Evolutionary conservation across 2,888 invertebrate genomes (phyloP).

Genomic region (Galerucella pusilla): DNA sequence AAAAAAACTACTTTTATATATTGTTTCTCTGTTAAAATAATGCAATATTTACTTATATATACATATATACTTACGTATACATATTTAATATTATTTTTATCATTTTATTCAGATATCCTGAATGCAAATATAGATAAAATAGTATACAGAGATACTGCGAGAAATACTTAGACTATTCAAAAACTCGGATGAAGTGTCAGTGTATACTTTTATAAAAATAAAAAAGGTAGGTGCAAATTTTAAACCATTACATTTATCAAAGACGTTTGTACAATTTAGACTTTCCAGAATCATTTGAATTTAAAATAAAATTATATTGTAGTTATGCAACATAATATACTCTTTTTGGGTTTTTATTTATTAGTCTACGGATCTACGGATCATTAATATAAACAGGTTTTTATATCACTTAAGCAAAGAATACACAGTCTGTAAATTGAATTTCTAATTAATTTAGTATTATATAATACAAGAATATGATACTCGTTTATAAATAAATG

Average conservation of each 20-base stretch:
- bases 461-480: neutral
- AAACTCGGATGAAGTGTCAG: neutral
- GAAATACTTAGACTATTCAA: neutral
- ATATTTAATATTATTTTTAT: neutral
- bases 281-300: neutral
- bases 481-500: neutral
- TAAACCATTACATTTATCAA: neutral
- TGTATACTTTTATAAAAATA: neutral
- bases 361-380: neutral
- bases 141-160: neutral
- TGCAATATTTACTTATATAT: neutral
- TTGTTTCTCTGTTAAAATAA: neutral
- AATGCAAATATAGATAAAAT: slow-evolving; percentile 6
- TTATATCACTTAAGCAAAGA: neutral
- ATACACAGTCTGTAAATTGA: neutral
- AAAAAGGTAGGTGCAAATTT: neutral
- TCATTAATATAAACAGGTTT: neutral
- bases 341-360: neutral
- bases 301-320: neutral
- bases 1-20: neutral
- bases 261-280: too few relatives aligned
- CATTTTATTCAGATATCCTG: neutral
- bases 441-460: neutral
- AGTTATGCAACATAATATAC: neutral
- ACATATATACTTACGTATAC: neutral